A percentile compares a stretch with the other conserved stretches of the same genome.
These are phyloP conservation scores for Cebidichthys violaceus DNA, from an alignment of 2,113 vertebrate species.

Conservation along the genomic window DNA sequence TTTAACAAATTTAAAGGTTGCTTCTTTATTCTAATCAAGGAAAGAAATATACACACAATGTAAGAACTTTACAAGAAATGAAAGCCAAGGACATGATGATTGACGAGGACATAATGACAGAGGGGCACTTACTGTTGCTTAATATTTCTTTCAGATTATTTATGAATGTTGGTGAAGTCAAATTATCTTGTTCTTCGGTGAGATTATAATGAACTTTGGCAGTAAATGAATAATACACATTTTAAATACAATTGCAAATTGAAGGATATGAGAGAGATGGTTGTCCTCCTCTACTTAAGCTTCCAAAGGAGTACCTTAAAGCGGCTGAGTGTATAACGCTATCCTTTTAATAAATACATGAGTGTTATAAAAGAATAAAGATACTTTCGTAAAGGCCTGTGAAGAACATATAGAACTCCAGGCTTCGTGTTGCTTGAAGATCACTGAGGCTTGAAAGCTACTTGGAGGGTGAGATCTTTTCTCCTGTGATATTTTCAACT, in stretches of 20 bases:
- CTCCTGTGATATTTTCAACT: background rate
- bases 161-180: background rate
- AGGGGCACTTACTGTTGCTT: background rate
- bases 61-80: background rate
- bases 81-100: background rate
- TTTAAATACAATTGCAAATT: conserved; percentile 24
- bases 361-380: conserved; percentile 53
- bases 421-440: background rate
- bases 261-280: conserved; percentile 7
- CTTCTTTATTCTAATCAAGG: background rate
- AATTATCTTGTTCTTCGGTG: background rate
- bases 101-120: background rate
- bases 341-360: conserved; percentile 46
- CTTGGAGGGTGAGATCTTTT: conserved; percentile 2
- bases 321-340: background rate
- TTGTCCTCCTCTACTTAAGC: conserved; percentile 14
- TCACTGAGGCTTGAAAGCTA: background rate
- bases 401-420: background rate
- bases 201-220: conserved; percentile 39
- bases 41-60: background rate
- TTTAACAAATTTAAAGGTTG: background rate
- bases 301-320: conserved; percentile 36
- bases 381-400: background rate
- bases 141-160: background rate
- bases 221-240: conserved; percentile 47